These are phyloP conservation scores for Gallirallus australis DNA, from an alignment of 2,797 vertebrate species.

Conservation along the genomic window DNA sequence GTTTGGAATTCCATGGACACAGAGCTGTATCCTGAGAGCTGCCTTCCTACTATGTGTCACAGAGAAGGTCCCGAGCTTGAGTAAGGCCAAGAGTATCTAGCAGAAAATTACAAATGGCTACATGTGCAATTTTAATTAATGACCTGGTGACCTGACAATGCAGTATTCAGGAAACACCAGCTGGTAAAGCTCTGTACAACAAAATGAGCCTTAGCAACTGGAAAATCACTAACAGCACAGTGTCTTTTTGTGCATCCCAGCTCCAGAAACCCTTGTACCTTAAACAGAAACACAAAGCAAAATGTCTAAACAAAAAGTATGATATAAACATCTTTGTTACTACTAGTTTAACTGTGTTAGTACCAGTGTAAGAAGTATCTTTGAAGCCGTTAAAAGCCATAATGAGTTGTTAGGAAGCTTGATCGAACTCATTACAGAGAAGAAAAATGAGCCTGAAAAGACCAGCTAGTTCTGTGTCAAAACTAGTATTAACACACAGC, in stretches of 20 bases:
- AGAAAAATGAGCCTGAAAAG: not conserved
- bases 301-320: not conserved
- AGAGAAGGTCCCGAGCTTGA: not conserved
- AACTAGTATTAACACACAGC: not conserved
- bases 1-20: slow-evolving; percentile 2
- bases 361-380: not conserved
- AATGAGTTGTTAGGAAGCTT: not conserved
- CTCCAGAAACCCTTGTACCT: not conserved
- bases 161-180: slow-evolving; percentile 33
- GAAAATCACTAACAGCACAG: slow-evolving; percentile 34
- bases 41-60: not conserved
- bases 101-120: slow-evolving; percentile 41
- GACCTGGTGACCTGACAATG: slow-evolving; percentile 32
- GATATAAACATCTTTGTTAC: not conserved
- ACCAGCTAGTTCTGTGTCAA: not conserved
- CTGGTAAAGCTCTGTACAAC: slow-evolving; percentile 37
- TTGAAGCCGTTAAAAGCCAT: not conserved
- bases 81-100: slow-evolving; percentile 1
- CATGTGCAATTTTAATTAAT: slow-evolving; percentile 56
- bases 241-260: not conserved
- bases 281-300: not conserved
- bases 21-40: not conserved
- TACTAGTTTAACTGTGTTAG: not conserved
- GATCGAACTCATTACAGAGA: not conserved
- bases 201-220: slow-evolving; percentile 41